Evolutionary conservation across 2,797 vertebrate species (phyloP).

Genomic region (Hypotaenidia okinawae): DNA sequence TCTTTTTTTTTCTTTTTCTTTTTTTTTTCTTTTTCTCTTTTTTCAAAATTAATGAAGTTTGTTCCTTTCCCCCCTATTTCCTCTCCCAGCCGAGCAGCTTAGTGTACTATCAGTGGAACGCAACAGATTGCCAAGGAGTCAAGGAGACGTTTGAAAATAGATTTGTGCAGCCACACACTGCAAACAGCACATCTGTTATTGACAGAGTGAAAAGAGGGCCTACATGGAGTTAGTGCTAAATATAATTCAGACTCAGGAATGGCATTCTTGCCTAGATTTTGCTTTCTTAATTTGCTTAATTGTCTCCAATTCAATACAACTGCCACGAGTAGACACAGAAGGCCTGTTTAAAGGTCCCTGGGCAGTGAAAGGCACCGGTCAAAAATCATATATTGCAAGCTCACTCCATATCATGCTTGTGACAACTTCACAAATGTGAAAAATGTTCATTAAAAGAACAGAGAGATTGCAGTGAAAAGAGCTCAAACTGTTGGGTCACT

Average conservation of each 20-base stretch:
- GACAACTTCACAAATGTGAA: neutral
- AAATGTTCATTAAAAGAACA: slow-evolving; percentile 5
- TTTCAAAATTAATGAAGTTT: neutral
- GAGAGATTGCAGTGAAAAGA: neutral
- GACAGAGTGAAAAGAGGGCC: slow-evolving; percentile 40
- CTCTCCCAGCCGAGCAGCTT: slow-evolving; percentile 10
- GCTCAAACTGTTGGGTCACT: neutral
- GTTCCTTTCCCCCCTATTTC: neutral
- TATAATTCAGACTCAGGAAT: slow-evolving; percentile 7
- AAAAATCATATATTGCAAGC: slow-evolving; percentile 17
- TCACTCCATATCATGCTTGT: neutral
- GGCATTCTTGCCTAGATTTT: slow-evolving; percentile 14
- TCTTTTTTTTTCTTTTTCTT: neutral
- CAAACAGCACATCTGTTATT: slow-evolving; percentile 62
- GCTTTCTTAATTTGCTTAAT: slow-evolving; percentile 15
- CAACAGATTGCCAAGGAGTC: slow-evolving; percentile 42
- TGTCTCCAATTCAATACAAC: neutral
- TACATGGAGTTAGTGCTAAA: slow-evolving; percentile 18
- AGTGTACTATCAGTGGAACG: slow-evolving; percentile 5
- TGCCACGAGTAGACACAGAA: neutral
- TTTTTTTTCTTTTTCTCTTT: neutral
- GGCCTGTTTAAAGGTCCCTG: neutral
- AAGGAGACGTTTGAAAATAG: slow-evolving; percentile 35
- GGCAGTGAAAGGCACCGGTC: slow-evolving; percentile 7
- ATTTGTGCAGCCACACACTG: slow-evolving; percentile 26